Evolutionary conservation across 2,888 invertebrate genomes (phyloP).

Genomic region (Tetramorium bicarinatum): DNA sequence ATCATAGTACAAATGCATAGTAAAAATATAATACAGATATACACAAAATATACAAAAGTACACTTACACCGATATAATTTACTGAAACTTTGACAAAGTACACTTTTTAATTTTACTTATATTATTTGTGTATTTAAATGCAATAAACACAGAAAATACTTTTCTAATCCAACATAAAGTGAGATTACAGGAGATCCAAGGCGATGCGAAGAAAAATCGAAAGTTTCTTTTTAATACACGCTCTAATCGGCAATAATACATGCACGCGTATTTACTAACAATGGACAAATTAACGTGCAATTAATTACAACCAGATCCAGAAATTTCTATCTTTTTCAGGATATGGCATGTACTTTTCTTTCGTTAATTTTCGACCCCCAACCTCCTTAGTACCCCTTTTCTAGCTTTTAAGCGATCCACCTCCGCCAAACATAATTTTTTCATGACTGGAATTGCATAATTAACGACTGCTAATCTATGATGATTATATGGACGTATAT

Average conservation of each 20-base stretch:
- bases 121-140: neutral
- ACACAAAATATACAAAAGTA: neutral
- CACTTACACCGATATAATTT: neutral
- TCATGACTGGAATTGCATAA: conserved; percentile 37
- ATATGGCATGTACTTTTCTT: conserved; percentile 82
- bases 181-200: conserved; percentile 16
- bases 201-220: conserved; percentile 59
- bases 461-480: conserved; percentile 52
- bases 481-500: conserved; percentile 42
- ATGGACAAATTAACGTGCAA: conserved; percentile 68
- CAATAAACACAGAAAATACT: neutral
- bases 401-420: conserved; percentile 58
- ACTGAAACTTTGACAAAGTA: neutral
- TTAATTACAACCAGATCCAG: conserved; percentile 75
- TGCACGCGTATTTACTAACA: conserved; percentile 77
- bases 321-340: conserved; percentile 86
- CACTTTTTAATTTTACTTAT: neutral
- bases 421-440: conserved; percentile 60
- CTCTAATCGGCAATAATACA: conserved; percentile 72
- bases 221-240: conserved; percentile 71
- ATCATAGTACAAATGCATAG: neutral
- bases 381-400: conserved; percentile 17
- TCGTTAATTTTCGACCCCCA: conserved; percentile 60
- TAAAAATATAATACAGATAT: neutral
- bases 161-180: neutral